A percentile compares a stretch with the other conserved stretches of the same genome.
phyloP scores from a whole-genome alignment of 2,797 vertebrate genomes.

The Malurus leucopterus region DNA sequence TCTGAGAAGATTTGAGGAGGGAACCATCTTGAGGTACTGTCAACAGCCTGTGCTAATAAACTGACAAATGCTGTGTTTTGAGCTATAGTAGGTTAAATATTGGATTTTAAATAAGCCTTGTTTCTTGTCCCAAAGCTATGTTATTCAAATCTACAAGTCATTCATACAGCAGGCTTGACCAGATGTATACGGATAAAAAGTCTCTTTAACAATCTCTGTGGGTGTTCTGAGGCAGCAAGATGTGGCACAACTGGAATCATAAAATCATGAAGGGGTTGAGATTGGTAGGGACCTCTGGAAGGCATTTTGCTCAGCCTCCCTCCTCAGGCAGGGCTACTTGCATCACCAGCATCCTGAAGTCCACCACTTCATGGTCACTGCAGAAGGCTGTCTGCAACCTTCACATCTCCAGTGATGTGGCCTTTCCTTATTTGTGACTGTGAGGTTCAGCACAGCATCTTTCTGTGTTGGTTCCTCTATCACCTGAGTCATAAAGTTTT shows the following conservation, averaged over 20 bases:
- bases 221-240: not conserved
- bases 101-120: not conserved
- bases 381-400: not conserved
- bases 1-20: not conserved
- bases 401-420: not conserved
- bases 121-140: not conserved
- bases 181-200: not conserved
- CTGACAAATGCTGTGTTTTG: not conserved
- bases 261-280: not conserved
- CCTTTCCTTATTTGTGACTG: not conserved
- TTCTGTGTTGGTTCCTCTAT: not conserved
- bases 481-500: not conserved
- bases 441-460: not conserved
- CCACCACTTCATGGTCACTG: not conserved
- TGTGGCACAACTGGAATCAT: not conserved
- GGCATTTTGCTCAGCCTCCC: rapidly evolving
- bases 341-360: not conserved
- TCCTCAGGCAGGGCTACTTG: not conserved
- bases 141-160: not conserved
- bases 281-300: not conserved
- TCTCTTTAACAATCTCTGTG: not conserved
- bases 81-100: not conserved
- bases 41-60: not conserved
- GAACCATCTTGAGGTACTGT: not conserved
- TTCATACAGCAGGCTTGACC: not conserved